phyloP scores from a whole-genome alignment of 2,113 vertebrate species.

The Ameiurus melas region DNA sequence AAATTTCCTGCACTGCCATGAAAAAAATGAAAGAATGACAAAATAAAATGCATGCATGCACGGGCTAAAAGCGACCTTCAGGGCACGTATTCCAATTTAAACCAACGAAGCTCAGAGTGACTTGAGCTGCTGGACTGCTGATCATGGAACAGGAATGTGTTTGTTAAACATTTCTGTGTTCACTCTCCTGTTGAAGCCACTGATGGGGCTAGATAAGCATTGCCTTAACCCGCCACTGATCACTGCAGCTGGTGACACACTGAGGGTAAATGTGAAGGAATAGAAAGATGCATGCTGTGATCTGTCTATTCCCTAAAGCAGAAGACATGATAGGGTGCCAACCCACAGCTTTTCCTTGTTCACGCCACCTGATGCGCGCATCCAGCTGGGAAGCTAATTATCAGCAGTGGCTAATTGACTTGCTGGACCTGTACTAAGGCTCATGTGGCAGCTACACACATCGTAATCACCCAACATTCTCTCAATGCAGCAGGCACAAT shows the following conservation, averaged over 20 bases:
- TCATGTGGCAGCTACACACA: conserved; percentile 52
- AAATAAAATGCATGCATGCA: neutral
- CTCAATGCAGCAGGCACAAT: conserved; percentile 41
- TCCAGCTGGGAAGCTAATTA: conserved; percentile 56
- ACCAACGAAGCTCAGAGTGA: conserved; percentile 2
- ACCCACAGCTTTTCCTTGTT: conserved; percentile 49
- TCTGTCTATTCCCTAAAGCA: conserved; percentile 40
- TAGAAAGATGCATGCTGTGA: conserved; percentile 34
- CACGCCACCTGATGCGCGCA: conserved; percentile 52
- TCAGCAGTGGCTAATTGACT: conserved; percentile 49
- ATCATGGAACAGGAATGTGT: too few species aligned
- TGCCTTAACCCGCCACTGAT: conserved; percentile 38
- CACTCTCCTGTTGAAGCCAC: neutral
- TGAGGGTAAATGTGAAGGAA: conserved; percentile 19
- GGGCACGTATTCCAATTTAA: conserved; percentile 2
- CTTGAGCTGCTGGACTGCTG: conserved; percentile 3
- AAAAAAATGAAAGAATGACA: neutral
- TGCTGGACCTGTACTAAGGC: conserved; percentile 51
- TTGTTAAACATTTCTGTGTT: conserved; percentile 28
- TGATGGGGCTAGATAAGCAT: conserved; percentile 44
- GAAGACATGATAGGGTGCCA: conserved; percentile 28
- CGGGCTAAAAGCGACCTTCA: neutral
- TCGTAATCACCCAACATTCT: conserved; percentile 57
- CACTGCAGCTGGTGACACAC: conserved; percentile 30
- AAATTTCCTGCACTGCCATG: neutral